phyloP scores from a whole-genome alignment of 2,113 vertebrate species.

The Cyphomyrus discorhynchus region DNA sequence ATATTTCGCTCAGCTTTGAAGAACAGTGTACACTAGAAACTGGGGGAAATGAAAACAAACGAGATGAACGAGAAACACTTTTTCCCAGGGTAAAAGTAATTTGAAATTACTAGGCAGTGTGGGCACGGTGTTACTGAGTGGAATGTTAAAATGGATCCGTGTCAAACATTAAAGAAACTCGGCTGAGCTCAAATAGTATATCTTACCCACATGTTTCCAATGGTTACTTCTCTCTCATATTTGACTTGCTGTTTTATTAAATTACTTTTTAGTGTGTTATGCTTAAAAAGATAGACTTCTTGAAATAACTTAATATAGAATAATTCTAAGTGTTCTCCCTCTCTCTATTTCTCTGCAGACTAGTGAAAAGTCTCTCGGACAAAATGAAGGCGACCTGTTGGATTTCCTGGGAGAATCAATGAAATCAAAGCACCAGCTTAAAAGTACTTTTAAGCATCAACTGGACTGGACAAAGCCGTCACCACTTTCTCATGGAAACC shows the following conservation, averaged over 20 bases:
- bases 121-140: neutral
- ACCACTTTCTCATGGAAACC: slow-evolving; percentile 66
- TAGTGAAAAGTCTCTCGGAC: slow-evolving; percentile 81
- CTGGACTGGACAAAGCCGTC: slow-evolving; percentile 76
- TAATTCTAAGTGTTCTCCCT: slow-evolving; percentile 29
- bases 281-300: neutral
- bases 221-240: neutral
- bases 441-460: slow-evolving; percentile 74
- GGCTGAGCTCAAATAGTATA: neutral
- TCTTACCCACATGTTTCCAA: neutral
- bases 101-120: neutral
- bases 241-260: neutral
- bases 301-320: neutral
- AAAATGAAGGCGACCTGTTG: slow-evolving; percentile 73
- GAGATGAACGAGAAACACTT: neutral
- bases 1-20: neutral
- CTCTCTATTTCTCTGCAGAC: slow-evolving; percentile 61
- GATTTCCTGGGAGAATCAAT: slow-evolving; percentile 84
- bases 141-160: neutral
- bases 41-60: neutral
- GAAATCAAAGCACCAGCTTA: slow-evolving; percentile 92
- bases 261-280: neutral
- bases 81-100: neutral
- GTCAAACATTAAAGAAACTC: neutral
- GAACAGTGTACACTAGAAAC: neutral